Evolutionary conservation across 2,888 invertebrate species (phyloP).

Genomic region (Cheilosia vulpina): DNA sequence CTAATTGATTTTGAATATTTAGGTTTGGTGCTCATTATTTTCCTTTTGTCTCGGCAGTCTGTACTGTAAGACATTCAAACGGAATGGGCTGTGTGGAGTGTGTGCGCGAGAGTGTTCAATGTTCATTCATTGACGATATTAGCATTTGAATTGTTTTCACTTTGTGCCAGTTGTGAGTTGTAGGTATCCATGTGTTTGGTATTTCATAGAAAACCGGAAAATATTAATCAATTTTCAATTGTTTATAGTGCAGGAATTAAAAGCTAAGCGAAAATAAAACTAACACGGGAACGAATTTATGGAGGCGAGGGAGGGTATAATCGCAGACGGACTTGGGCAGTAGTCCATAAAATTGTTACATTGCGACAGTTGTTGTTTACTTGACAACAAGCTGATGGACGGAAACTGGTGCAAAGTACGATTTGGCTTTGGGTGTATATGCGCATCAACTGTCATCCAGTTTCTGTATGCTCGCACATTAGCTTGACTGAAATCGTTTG

Average conservation of each 20-base stretch:
- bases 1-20: constrained; percentile 75
- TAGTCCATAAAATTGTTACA: not conserved
- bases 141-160: constrained; percentile 25
- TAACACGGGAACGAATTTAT: not conserved
- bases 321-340: constrained; percentile 21
- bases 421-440: no score
- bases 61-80: constrained; percentile 26
- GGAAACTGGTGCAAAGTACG: no score
- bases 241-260: constrained; percentile 76
- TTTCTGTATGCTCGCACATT: no score
- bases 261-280: constrained; percentile 23
- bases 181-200: constrained; percentile 35
- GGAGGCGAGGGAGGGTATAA: constrained; percentile 8
- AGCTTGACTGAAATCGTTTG: not conserved
- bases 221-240: constrained; percentile 82
- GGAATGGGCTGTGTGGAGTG: constrained; percentile 7
- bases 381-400: not conserved
- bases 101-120: not conserved
- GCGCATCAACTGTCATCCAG: no score
- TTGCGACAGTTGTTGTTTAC: not conserved
- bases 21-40: constrained; percentile 66
- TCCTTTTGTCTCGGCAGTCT: not conserved
- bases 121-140: constrained; percentile 26
- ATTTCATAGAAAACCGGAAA: constrained; percentile 79
- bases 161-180: not conserved